These are phyloP conservation scores for Amphipoea lucens DNA, from an alignment of 2,888 invertebrate species.

Conservation along the genomic window DNA sequence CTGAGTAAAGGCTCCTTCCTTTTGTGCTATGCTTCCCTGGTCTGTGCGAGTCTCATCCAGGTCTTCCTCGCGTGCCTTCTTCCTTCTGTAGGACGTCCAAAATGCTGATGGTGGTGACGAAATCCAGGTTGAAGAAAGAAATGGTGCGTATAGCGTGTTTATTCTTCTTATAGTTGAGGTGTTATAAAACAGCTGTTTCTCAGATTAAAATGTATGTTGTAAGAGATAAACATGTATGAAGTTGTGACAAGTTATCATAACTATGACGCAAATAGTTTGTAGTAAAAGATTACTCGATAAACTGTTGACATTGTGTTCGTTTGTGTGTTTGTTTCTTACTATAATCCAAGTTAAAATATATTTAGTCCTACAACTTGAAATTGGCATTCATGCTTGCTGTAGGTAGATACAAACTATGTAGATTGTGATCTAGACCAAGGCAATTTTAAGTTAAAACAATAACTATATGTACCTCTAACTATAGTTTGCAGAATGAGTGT, in stretches of 20 bases:
- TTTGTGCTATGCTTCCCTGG: background rate
- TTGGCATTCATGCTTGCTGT: too few relatives aligned
- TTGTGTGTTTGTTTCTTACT: background rate
- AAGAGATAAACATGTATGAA: background rate
- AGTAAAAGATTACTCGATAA: slow-evolving; percentile 12
- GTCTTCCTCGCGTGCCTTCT: background rate
- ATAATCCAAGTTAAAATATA: background rate
- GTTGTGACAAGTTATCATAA: slow-evolving; percentile 14
- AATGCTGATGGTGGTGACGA: background rate
- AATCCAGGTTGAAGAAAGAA: background rate
- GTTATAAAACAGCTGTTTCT: slow-evolving; percentile 46
- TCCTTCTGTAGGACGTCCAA: background rate
- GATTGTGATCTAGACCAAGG: too few relatives aligned
- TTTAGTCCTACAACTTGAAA: too few relatives aligned
- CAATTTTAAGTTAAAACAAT: too few relatives aligned
- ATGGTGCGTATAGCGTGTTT: background rate
- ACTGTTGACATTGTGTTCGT: background rate
- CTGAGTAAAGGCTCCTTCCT: background rate
- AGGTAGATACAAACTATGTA: too few relatives aligned
- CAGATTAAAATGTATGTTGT: slow-evolving; percentile 1
- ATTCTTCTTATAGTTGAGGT: background rate
- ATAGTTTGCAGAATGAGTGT: too few relatives aligned
- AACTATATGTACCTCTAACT: too few relatives aligned
- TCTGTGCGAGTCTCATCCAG: background rate
- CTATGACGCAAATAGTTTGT: slow-evolving; percentile 26